Percentiles rank a stretch among this genome's conserved stretches.
Conservation (phyloP, 1,140 invertebrate genomes). For the Pseudomyrmex flavicornis region DNA sequence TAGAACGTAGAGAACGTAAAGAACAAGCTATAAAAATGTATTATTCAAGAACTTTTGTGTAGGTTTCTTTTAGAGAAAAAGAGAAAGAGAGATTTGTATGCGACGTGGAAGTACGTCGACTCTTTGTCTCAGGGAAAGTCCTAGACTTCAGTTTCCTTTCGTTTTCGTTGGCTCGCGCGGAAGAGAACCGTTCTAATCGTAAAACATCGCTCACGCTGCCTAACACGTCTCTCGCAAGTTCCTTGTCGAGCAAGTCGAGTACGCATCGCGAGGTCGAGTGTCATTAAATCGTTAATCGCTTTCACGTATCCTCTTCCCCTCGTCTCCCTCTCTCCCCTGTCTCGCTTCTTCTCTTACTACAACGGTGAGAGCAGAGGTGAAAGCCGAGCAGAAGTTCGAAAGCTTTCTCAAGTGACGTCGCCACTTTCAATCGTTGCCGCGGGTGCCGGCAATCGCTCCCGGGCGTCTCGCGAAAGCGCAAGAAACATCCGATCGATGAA, state of each 20-base stretch:
- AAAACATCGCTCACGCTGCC: background rate
- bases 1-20: too few relatives aligned
- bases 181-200: background rate
- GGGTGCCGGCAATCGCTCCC: slow-evolving; percentile 34
- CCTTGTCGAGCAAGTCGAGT: slow-evolving; percentile 26
- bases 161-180: slow-evolving; percentile 1
- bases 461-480: slow-evolving; percentile 21
- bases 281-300: slow-evolving; percentile 68
- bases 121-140: background rate
- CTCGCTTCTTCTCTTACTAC: slow-evolving; percentile 20
- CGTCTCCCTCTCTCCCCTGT: background rate
- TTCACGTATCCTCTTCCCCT: slow-evolving; percentile 56
- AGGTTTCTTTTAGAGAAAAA: background rate
- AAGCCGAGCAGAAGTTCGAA: slow-evolving; percentile 70
- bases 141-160: slow-evolving; percentile 26
- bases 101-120: background rate
- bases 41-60: background rate
- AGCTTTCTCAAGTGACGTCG: slow-evolving; percentile 63
- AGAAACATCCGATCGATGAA: slow-evolving; percentile 61
- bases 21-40: background rate
- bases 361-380: slow-evolving; percentile 64
- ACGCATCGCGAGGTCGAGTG: slow-evolving; percentile 34
- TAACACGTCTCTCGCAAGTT: slow-evolving; percentile 1
- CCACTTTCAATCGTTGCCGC: slow-evolving; percentile 61
- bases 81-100: slow-evolving; percentile 16